Evolutionary conservation across 2,888 invertebrate species (phyloP), one percentile per base, ranked within the genome.

Genomic region (Belgica antarctica): DNA sequence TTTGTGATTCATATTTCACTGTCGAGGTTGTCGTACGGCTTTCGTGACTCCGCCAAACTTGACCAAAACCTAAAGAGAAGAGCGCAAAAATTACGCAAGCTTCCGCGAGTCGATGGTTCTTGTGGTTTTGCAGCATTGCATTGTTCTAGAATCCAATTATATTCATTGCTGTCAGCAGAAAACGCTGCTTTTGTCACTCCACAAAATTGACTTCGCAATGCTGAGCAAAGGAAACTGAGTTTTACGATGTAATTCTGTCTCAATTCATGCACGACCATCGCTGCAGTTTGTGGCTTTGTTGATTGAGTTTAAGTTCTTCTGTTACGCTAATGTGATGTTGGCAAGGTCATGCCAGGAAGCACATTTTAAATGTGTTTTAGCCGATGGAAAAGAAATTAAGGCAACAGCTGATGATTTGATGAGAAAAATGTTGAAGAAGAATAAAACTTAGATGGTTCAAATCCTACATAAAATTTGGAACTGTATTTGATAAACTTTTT

Each of bases 201-300:
- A 22, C 2, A 8, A 52, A 10, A 41, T 41, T 41, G n/a, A n/a
- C n/a, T 41, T 12, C 31, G 4, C 4, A 31, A 10, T 7, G 5
- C 10, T 31, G 4, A 31, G 10, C 31, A 10, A n/a, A 31, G 31
- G 10, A 7, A 10, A 31, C 31, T 31, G 5, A 31, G 31, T 31
- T 10, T 31, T 10, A 31, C 31, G 31, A 31, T 31, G 4, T 4
- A 31, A 31, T 10, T 41, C 3, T 12, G 15, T 10, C 22, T 17
- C 52, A 52, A 22, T 17, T n/a, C 41, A 41, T 7, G 41, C 41
- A n/a, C 4, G 41, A 41, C 41, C 52, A 22, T 22, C 17, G 52
- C 22, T 52, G 52, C 52, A 52, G 5, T 52, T 52, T 52, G 52
- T n/a, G 52, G 52, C 52, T 52, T 52, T 52, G 52, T 52, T 52